phyloP scores from a whole-genome alignment of 2,888 invertebrate species.

The Mythimna lalbum region DNA sequence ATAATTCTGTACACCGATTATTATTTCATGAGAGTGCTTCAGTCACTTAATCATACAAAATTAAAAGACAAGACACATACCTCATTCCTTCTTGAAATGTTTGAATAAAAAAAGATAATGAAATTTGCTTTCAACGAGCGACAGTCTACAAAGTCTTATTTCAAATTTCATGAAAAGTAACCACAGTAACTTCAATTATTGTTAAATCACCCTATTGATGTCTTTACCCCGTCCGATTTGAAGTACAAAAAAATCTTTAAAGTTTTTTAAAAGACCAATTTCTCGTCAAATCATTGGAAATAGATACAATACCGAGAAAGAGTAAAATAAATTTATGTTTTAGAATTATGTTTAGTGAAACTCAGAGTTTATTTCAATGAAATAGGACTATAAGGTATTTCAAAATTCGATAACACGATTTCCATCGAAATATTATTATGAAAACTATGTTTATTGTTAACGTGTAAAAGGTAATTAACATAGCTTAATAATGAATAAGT shows the following conservation, averaged over 20 bases:
- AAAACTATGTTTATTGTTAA: neutral
- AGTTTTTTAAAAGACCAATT: slow-evolving; percentile 1
- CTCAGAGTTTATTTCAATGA: neutral
- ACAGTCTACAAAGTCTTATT: neutral
- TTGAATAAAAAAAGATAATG: slow-evolving; percentile 29
- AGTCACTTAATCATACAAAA: slow-evolving; percentile 15
- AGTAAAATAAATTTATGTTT: slow-evolving; percentile 2
- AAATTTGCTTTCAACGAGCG: slow-evolving; percentile 5
- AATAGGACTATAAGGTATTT: neutral
- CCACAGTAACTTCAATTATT: slow-evolving; percentile 7
- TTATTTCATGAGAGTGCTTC: slow-evolving; percentile 33
- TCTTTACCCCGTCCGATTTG: slow-evolving; percentile 13
- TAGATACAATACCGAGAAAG: slow-evolving; percentile 1
- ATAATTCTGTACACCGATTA: neutral
- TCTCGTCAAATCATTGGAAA: neutral
- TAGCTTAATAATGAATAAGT: too few species aligned
- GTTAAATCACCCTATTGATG: neutral
- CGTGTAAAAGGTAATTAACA: too few species aligned
- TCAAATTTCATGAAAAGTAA: slow-evolving; percentile 17
- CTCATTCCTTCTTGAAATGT: slow-evolving; percentile 5
- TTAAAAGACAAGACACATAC: slow-evolving; percentile 18
- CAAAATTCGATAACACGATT: neutral
- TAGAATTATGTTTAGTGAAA: neutral
- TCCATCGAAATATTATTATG: neutral
- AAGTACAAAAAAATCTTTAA: neutral